Conservation (phyloP, 2,113 vertebrate species). For the Neodontobutis hainanensis region DNA sequence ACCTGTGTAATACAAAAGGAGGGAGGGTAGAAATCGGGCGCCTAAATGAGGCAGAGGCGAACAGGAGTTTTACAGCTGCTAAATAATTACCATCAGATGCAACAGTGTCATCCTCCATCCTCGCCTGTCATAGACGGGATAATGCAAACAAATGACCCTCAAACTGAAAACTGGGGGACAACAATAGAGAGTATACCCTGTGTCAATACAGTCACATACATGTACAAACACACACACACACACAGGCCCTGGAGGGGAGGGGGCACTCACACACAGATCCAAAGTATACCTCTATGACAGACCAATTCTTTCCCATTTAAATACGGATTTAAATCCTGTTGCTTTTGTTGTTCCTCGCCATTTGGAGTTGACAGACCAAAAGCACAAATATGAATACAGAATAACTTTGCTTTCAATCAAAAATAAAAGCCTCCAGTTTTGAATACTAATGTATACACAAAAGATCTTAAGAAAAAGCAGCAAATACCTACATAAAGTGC, state of each 20-base stretch:
- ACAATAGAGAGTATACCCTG: slow-evolving; percentile 21
- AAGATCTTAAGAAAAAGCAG: slow-evolving; percentile 8
- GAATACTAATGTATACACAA: slow-evolving; percentile 26
- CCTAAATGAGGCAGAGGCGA: slow-evolving; percentile 49
- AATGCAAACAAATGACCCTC: slow-evolving; percentile 68
- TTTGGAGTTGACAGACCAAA: neutral
- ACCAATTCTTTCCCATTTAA: slow-evolving; percentile 59
- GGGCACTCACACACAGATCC: slow-evolving; percentile 35
- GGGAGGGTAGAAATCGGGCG: slow-evolving; percentile 5
- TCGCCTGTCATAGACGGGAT: slow-evolving; percentile 56
- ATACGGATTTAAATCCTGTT: slow-evolving; percentile 52
- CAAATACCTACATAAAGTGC: slow-evolving; percentile 27
- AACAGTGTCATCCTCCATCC: slow-evolving; percentile 51
- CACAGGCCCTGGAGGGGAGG: neutral
- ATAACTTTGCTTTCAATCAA: slow-evolving; percentile 38
- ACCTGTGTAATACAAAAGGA: neutral
- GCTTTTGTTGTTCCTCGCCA: slow-evolving; percentile 23
- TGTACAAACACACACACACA: slow-evolving; percentile 17
- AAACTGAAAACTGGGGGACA: slow-evolving; percentile 47
- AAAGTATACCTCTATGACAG: slow-evolving; percentile 55
- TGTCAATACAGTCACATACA: slow-evolving; percentile 20
- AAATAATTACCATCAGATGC: slow-evolving; percentile 66
- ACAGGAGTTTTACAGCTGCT: slow-evolving; percentile 60
- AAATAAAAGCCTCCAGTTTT: slow-evolving; percentile 16
- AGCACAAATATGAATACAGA: slow-evolving; percentile 27